Percentiles rank a stretch among this genome's conserved stretches.
Conservation (phyloP, 2,113 vertebrate genomes). For the Poicephalus meyeri region DNA sequence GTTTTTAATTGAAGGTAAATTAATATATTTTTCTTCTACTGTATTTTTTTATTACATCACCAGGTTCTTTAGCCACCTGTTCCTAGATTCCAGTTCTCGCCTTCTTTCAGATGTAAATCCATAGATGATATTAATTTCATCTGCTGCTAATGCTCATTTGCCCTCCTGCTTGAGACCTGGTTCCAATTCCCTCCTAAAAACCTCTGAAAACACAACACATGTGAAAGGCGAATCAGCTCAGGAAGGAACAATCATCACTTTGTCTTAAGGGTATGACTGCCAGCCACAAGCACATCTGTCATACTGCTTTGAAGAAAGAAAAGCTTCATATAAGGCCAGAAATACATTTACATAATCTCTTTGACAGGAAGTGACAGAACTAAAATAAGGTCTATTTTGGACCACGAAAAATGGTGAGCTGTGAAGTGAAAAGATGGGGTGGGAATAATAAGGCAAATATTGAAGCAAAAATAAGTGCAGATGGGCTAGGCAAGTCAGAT, state of each 20-base stretch:
- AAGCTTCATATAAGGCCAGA: constrained; percentile 20
- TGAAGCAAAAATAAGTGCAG: background rate
- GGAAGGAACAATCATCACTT: background rate
- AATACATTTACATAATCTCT: constrained; percentile 29
- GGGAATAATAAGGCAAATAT: background rate
- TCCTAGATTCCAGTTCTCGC: background rate
- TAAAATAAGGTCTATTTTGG: background rate
- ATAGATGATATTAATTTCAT: background rate
- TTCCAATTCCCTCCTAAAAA: background rate
- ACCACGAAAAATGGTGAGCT: background rate
- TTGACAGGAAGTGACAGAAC: constrained; percentile 29
- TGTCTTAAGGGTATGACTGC: constrained; percentile 15
- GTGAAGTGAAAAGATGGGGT: background rate
- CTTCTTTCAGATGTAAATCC: background rate
- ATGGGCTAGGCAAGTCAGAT: background rate
- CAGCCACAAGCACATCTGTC: constrained; percentile 26
- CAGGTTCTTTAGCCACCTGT: background rate
- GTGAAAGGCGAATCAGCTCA: constrained; percentile 40
- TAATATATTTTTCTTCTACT: background rate
- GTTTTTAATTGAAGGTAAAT: background rate
- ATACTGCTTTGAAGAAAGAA: constrained; percentile 24
- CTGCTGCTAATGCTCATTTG: background rate
- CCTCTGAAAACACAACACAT: background rate
- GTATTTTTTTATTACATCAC: background rate
- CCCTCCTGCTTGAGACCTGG: background rate